Evolutionary conservation across 2,797 vertebrate genomes (phyloP), one percentile per base, ranked within the genome.

Genomic region (Arctocebus calabarensis): DNA sequence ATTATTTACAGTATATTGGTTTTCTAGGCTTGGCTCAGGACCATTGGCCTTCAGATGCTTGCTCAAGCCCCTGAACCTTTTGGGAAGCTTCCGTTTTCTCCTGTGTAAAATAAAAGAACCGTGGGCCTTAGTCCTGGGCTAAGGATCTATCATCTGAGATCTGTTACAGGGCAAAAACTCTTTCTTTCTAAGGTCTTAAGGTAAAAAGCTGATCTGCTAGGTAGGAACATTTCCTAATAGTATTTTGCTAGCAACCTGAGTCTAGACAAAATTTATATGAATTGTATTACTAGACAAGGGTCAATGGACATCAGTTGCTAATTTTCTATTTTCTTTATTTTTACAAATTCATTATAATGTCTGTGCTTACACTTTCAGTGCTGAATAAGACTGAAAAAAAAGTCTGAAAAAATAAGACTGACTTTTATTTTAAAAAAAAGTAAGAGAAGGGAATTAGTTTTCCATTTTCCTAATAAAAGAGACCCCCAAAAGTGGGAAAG

Each of bases 51-150:
- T 71, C 11, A 79, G 64, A 45, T 68, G 83, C 27, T 88, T 77
- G 27, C 85, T n/a, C 59, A 94, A 88, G 70, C 93, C 91, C 64
- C 90, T 89, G 82, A 84, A 87, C 62, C 32, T 68, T 78, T 91
- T 32, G 13, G 29, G 84, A 52, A 14, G 11, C 2, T 37, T 89
- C 52, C 61, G 55, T 29, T 84, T 88, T 91, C 61, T 82, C 40
- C 12, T 59, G 16, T 74, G 52, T 70, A 55, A 82, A 94, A 61
- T 71, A 57, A 70, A 95, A 88, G n/a, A n/a, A n/a, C n/a, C n/a
- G n/a, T n/a, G n/a, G n/a, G n/a, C n/a, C n/a, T n/a, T n/a, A n/a
- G n/a, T n/a, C n/a, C n/a, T n/a, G 2, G 12, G 34, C 52, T 55
- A 59, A 64, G 40, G 34, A 25, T 70, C 52, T 93, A 32, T 43